Evolutionary conservation across 2,797 vertebrate species (phyloP).

Genomic region (Protosalanx chinensis): DNA sequence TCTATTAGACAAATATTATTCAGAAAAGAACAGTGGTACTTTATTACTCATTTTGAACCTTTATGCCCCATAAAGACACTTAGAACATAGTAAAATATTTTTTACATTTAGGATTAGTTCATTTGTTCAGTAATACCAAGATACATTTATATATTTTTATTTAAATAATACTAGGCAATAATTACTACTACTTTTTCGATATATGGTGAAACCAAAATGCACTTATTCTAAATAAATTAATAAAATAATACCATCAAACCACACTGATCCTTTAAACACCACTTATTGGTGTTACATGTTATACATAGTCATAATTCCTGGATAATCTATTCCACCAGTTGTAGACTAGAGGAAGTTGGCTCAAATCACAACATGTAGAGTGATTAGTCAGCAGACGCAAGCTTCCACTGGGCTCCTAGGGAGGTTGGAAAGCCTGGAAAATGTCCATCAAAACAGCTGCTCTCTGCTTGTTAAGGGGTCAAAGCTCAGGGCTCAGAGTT

Average conservation of each 20-base stretch:
- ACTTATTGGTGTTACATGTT: not conserved
- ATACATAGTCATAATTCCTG: not conserved
- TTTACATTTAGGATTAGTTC: not conserved
- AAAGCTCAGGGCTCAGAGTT: conserved; percentile 1
- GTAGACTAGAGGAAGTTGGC: not conserved
- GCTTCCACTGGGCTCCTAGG: conserved; percentile 13
- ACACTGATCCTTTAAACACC: not conserved
- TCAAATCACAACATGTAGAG: not conserved
- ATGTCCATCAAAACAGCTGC: conserved; percentile 27
- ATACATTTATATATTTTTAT: too few relatives aligned
- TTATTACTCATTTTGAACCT: not conserved
- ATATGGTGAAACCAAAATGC: not conserved
- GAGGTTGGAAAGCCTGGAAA: conserved; percentile 35
- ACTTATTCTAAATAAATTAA: not conserved
- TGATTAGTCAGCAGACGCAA: conserved; percentile 46
- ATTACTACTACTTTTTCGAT: not conserved
- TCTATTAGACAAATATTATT: too few relatives aligned
- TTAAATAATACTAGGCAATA: too few relatives aligned
- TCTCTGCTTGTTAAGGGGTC: not conserved
- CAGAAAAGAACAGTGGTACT: too few relatives aligned
- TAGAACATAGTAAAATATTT: not conserved
- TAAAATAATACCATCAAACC: not conserved
- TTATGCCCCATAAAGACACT: not conserved
- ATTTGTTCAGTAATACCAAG: conserved; percentile 1
- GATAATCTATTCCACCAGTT: not conserved